Base-by-base conservation (phyloP, 1,140 invertebrate genomes). In the Caerostris extrusa region DNA sequence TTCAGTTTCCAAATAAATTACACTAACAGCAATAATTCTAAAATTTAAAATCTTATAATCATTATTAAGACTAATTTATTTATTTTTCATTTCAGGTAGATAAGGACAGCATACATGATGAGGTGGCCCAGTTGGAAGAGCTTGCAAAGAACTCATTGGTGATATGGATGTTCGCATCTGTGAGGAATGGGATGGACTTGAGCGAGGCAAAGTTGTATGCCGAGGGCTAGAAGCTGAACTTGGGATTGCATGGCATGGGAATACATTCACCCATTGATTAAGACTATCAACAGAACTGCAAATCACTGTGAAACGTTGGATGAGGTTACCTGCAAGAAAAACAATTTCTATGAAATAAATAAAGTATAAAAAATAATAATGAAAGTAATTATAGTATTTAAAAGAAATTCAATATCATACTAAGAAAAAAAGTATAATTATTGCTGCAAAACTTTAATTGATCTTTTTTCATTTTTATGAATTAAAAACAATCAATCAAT, bases 251-350 rank as follows among this genome's bases (percentile, higher is more conserved):
- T 82, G 14, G 61, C 53, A 90, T 5, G 67, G 71, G n/a, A 94
- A 85, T 53, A 85, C 10, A 85, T 90, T 90, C 10, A 94, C 34
- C 98, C 98, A 99, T 90, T 97, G 97, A 93, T 97, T 97, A 87
- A 98, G 98, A 95, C 99, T 98, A 90, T 98, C 97, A 95, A 97
- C 97, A 3, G 97, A 98, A 95, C 98, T 97, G 95, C 98, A 99
- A 7, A 98, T 96, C 5, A 98, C 98, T 7, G 98, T 96, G 95
- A 99, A 98, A 94, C 97, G 97, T 95, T 99, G 98, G 95, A 99
- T 98, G 97, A 98, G 97, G 19, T 98, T 97, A 88, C 98, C 98
- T 97, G 77, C 19, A 85, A 10, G 14, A 17, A 14, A 3, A 58
- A 34, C 34, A 3, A 50, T 19, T 19, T 8, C 50, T 50, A 55